Conservation (phyloP, 2,797 vertebrate genomes). For the Pseudotriccus pelzelni region DNA sequence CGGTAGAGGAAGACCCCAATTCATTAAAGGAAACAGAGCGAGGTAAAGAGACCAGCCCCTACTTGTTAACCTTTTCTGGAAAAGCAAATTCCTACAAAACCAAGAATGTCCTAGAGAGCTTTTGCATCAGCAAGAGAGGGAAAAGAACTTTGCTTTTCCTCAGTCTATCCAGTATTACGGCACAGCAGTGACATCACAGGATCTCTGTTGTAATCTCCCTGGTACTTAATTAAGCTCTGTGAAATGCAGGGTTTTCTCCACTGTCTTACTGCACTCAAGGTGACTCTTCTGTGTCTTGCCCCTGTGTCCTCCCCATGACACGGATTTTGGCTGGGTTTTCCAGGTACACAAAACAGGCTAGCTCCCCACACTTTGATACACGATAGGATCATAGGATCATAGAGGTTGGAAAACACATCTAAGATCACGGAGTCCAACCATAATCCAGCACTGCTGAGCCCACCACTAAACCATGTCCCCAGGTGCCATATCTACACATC, state of each 20-base stretch:
- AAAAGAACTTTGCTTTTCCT: not conserved
- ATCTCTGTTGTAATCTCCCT: not conserved
- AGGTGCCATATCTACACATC: not conserved
- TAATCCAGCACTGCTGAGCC: not conserved
- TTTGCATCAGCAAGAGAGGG: not conserved
- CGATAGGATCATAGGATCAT: not conserved
- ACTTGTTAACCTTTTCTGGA: not conserved
- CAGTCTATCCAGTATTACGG: not conserved
- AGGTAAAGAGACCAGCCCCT: not conserved
- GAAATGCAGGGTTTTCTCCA: not conserved
- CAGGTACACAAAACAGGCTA: not conserved
- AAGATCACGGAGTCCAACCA: not conserved
- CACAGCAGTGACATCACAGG: not conserved
- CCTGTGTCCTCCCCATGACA: not conserved
- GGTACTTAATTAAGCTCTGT: not conserved
- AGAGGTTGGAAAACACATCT: not conserved
- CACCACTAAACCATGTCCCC: not conserved
- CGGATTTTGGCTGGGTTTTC: not conserved
- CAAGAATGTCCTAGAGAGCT: not conserved
- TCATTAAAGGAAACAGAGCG: slow-evolving; percentile 58
- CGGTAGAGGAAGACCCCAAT: slow-evolving; percentile 21
- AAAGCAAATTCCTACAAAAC: not conserved
- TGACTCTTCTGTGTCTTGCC: not conserved
- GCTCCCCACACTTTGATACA: not conserved
- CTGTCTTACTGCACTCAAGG: not conserved